Base-by-base conservation (phyloP, 2,797 vertebrate species). In the Rhinophrynus dorsalis region DNA sequence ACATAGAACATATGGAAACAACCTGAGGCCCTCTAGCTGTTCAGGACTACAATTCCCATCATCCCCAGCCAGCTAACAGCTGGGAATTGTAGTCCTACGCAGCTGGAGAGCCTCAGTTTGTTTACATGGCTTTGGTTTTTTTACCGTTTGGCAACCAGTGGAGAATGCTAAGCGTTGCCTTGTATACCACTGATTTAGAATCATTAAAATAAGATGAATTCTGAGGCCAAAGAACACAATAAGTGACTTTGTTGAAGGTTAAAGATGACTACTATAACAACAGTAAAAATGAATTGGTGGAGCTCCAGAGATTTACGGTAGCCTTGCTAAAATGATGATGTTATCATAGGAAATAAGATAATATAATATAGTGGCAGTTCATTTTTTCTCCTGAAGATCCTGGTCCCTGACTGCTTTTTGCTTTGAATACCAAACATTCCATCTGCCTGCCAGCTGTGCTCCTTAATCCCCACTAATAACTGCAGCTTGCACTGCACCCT, bases 361-460 rank as follows among this genome's bases (percentile, higher is more conserved):
- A 74, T 72, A 55, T 73, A 70, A 44, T 80, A 70, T 50, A 74
- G 68, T 65, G 37, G 47, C 48, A 63, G 38, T 35, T 38, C 52
- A 67, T 50, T 30, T 57, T 70, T 38, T 30, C 21, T 65, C 75
- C 63, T 66, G 62, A 47, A 77, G 42, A 75, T 54, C 60, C 68
- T 74, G 65, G 81, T 84, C 85, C 83, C 80, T 27, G 70, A 63
- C 80, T 74, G 83, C 88, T 82, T 86, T 87, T 79, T 78, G 85
- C 84, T 82, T 82, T 81, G 84, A 90, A 90, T 87, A 81, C 80
- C 82, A 84, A 86, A 81, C 84, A 85, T 87, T 89, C 86, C 91
- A 90, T 91, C 89, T 93, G 90, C 76, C 89, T 84, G 82, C 87
- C 91, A 94, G 91, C 90, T 92, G 90, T 70, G 75, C 62, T 68